Base-by-base conservation (phyloP, 2,797 vertebrate genomes). In the Macroramphosus scolopax region DNA sequence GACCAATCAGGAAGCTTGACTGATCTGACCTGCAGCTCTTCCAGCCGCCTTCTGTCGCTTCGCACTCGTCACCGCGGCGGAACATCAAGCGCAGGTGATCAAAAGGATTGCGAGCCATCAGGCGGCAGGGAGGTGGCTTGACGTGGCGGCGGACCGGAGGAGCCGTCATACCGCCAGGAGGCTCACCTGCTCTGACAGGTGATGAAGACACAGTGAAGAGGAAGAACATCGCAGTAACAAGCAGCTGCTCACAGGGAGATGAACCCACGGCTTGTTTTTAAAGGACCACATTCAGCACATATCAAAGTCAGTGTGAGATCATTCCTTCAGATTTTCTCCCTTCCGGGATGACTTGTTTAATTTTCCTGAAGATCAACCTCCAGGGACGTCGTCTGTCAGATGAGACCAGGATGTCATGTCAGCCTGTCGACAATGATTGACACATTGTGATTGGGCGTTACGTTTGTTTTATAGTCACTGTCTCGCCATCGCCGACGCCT, bases 221-320 rank as follows among this genome's bases (percentile, higher is more conserved):
- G 69, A 58, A 55, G 73, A 53, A 58, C 39, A 77, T 72, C 14
- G 1, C 0, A 0, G 28, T 64, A 66, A 73, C 45, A 5, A 71
- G 57, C 77, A 59, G 68, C 56, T 66, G 55, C 5, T 46, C 32
- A 5, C 28, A n/a, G n/a, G n/a, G n/a, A n/a, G n/a, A n/a, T n/a
- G n/a, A n/a, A n/a, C n/a, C n/a, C n/a, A n/a, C n/a, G n/a, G n/a
- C n/a, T n/a, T n/a, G n/a, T n/a, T n/a, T n/a, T n/a, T n/a, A n/a
- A n/a, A n/a, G n/a, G n/a, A n/a, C n/a, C n/a, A n/a, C n/a, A n/a
- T n/a, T n/a, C n/a, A n/a, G n/a, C n/a, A n/a, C n/a, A n/a, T n/a
- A n/a, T n/a, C n/a, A n/a, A n/a, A n/a, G n/a, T n/a, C n/a, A n/a
- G n/a, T n/a, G n/a, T n/a, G n/a, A n/a, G n/a, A n/a, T n/a, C n/a